Conservation (phyloP, 2,888 invertebrate species). For the Limenitis arthemis region DNA sequence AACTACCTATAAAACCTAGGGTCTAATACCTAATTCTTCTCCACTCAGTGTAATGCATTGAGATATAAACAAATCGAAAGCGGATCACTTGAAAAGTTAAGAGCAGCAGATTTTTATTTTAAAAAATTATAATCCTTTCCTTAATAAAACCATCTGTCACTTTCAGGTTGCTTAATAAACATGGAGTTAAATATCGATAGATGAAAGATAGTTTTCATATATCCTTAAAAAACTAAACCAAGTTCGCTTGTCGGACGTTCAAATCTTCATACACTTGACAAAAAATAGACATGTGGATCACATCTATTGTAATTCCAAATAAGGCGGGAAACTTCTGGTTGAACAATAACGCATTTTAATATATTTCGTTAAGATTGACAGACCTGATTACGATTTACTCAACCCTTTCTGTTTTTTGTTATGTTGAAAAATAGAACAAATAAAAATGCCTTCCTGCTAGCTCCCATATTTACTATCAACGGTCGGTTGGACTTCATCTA, state of each 20-base stretch:
- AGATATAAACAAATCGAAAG: too few species aligned
- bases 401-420: slow-evolving; percentile 37
- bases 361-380: slow-evolving; percentile 69
- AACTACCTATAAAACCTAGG: too few species aligned
- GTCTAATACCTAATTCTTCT: too few species aligned
- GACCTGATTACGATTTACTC: slow-evolving; percentile 51
- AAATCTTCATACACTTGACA: slow-evolving; percentile 51
- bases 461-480: background rate
- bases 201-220: slow-evolving; percentile 53
- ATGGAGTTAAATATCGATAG: slow-evolving; percentile 38
- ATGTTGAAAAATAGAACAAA: slow-evolving; percentile 16
- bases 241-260: slow-evolving; percentile 58
- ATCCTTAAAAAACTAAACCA: slow-evolving; percentile 47
- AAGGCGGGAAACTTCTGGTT: slow-evolving; percentile 58
- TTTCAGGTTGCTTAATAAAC: slow-evolving; percentile 13
- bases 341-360: slow-evolving; percentile 67
- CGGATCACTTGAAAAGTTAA: too few species aligned
- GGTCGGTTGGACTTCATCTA: background rate
- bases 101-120: too few species aligned
- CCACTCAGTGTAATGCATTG: too few species aligned
- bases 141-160: slow-evolving; percentile 2
- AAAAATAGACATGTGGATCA: slow-evolving; percentile 58
- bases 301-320: slow-evolving; percentile 56
- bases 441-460: slow-evolving; percentile 2
- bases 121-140: background rate